Base-by-base conservation (phyloP, 2,113 vertebrate species). In the Plestiodon gilberti region DNA sequence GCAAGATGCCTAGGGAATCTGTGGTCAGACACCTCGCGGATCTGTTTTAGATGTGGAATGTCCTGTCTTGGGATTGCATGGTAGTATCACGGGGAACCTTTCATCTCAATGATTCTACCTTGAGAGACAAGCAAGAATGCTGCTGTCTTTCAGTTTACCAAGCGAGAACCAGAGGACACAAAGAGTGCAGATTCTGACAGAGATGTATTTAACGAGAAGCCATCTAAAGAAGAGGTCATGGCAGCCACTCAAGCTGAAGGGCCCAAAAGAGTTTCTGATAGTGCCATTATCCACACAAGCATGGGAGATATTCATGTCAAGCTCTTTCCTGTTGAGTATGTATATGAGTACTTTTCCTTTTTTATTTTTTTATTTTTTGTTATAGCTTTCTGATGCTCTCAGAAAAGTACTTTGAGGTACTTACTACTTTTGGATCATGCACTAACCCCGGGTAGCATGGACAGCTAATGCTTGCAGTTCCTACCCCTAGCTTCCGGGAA, bases 161-260 rank as follows among this genome's bases (percentile, higher is more conserved):
- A 98, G 94, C 96, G 99, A 90, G 99, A 99, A 91, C 98, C 98
- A 33, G 98, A 99, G 95, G 99, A 99, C 85, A 99, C 98, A 0
- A 99, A 99, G 96, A 99, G 98, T 62, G 98, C 99, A 0, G 99
- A 99, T 89, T 99, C 99, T 8, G 99, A 99, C 96, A 95, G 99
- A 94, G 99, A 99, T 93, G 98, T 99, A 84, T 99, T 99, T 82
- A 99, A 99, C 85, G 99, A 99, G 95, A 99, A 99, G 81, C 99
- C 99, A 6, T 99, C 98, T 55, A 99, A 99, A 95, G 99, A 99
- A 92, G 99, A 99, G 93, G 99, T 99, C 79, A 99, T 99, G 99
- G 99, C 99, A n/a, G 99, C 99, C 86, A 99, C 99, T 35, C 99
- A 99, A 95, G 98, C 99, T 13, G 99, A 99, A 95, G 99, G 99